Evolutionary conservation across 2,797 vertebrate species (phyloP).

Genomic region (Telmatherina bonti): DNA sequence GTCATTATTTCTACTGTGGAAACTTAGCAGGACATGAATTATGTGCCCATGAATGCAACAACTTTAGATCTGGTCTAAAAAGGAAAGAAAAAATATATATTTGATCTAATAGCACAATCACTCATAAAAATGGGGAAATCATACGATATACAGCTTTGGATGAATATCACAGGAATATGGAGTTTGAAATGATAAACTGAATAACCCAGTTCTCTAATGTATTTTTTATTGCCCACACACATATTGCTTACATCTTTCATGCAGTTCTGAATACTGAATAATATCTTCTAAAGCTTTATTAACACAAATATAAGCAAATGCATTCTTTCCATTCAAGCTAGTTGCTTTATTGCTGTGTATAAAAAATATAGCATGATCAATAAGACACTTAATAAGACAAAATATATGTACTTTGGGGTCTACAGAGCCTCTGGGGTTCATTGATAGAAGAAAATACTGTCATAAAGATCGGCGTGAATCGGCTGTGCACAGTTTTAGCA

Average conservation of each 20-base stretch:
- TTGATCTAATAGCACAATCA: slow-evolving; percentile 2
- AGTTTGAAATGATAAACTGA: slow-evolving; percentile 18
- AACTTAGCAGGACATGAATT: slow-evolving; percentile 15
- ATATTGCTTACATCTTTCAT: slow-evolving; percentile 20
- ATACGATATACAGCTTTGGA: not conserved
- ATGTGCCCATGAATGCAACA: not conserved
- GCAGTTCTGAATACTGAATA: slow-evolving; percentile 1
- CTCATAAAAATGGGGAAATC: not conserved
- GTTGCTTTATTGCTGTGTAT: slow-evolving; percentile 1
- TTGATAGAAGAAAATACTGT: slow-evolving; percentile 18
- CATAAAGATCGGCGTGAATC: not conserved
- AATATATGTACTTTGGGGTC: slow-evolving; percentile 1
- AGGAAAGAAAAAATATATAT: not conserved
- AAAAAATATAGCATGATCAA: slow-evolving; percentile 8
- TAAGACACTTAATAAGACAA: slow-evolving; percentile 10
- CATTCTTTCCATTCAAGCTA: not conserved
- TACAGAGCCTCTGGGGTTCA: not conserved
- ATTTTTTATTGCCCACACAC: slow-evolving; percentile 13
- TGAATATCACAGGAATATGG: not conserved
- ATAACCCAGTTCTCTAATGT: not conserved
- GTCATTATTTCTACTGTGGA: slow-evolving; percentile 29
- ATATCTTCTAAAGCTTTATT: slow-evolving; percentile 1
- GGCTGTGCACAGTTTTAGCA: not conserved
- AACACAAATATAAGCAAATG: slow-evolving; percentile 8
- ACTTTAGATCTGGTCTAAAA: not conserved